phyloP scores from a whole-genome alignment of 2,797 vertebrate species.

The Selene dorsalis region DNA sequence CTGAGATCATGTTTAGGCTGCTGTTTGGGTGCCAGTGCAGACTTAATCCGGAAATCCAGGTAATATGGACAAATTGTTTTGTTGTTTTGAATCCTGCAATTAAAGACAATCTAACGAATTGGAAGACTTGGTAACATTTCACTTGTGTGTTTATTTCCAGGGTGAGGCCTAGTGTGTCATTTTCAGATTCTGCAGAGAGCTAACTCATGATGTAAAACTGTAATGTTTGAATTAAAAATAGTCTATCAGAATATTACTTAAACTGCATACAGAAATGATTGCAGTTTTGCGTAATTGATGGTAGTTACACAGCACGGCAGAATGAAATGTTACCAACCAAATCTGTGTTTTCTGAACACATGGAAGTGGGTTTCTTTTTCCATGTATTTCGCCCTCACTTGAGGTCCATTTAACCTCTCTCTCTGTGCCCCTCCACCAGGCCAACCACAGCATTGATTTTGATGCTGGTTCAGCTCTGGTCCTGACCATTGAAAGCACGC shows the following conservation, averaged over 20 bases:
- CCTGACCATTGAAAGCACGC: slow-evolving; percentile 97
- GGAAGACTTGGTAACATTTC: slow-evolving; percentile 60
- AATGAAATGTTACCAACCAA: slow-evolving; percentile 61
- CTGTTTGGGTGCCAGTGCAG: slow-evolving; percentile 14
- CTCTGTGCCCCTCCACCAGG: slow-evolving; percentile 77
- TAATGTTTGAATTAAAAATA: background rate
- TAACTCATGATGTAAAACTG: background rate
- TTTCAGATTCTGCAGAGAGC: background rate
- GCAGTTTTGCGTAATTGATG: background rate
- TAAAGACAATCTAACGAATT: slow-evolving; percentile 42
- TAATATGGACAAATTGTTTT: slow-evolving; percentile 2
- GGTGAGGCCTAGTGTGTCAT: background rate
- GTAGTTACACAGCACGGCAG: background rate
- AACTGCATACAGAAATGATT: background rate
- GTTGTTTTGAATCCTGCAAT: slow-evolving; percentile 9
- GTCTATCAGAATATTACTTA: background rate
- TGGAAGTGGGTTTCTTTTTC: slow-evolving; percentile 48
- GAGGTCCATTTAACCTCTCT: slow-evolving; percentile 29
- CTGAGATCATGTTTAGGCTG: slow-evolving; percentile 38
- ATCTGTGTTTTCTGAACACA: slow-evolving; percentile 22
- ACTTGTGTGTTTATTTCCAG: slow-evolving; percentile 22
- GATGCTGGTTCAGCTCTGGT: slow-evolving; percentile 97
- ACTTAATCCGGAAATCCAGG: slow-evolving; percentile 36
- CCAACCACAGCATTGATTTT: slow-evolving; percentile 93
- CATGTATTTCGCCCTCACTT: background rate